These are phyloP conservation scores for Salvelinus fontinalis DNA, from an alignment of 2,113 vertebrate genomes.

Conservation along the genomic window DNA sequence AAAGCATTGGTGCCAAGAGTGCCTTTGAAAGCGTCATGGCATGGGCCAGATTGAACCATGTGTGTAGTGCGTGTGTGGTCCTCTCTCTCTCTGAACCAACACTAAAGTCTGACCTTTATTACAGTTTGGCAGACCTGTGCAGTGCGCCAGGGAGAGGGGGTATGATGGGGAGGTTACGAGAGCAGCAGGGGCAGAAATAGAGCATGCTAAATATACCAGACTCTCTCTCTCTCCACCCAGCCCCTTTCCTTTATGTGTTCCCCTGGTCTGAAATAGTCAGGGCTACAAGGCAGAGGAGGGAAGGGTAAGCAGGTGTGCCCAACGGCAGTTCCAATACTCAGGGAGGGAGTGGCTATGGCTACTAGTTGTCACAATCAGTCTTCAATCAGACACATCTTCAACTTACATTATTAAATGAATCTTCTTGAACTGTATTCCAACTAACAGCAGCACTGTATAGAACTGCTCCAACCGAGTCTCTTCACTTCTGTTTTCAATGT, in stretches of 20 bases:
- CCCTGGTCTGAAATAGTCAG: conserved; percentile 43
- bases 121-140: conserved; percentile 29
- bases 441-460: too few relatives aligned
- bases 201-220: conserved; percentile 52
- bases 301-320: conserved; percentile 1
- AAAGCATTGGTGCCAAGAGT: too few relatives aligned
- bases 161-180: conserved; percentile 9
- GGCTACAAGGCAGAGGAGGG: conserved; percentile 5
- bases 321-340: too few relatives aligned
- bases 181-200: conserved; percentile 57
- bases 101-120: conserved; percentile 35
- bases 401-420: not conserved
- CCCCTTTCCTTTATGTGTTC: conserved; percentile 34
- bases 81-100: not conserved
- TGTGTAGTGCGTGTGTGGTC: not conserved
- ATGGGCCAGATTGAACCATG: not conserved
- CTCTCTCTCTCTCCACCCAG: conserved; percentile 14
- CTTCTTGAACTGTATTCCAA: too few relatives aligned
- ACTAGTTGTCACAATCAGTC: too few relatives aligned
- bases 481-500: not conserved
- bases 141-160: not conserved
- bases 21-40: not conserved
- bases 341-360: too few relatives aligned
- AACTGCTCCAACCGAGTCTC: too few relatives aligned
- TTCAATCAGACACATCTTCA: not conserved